Evolutionary conservation across 2,888 invertebrate species (phyloP).

Genomic region (Melangyna quadrimaculata): DNA sequence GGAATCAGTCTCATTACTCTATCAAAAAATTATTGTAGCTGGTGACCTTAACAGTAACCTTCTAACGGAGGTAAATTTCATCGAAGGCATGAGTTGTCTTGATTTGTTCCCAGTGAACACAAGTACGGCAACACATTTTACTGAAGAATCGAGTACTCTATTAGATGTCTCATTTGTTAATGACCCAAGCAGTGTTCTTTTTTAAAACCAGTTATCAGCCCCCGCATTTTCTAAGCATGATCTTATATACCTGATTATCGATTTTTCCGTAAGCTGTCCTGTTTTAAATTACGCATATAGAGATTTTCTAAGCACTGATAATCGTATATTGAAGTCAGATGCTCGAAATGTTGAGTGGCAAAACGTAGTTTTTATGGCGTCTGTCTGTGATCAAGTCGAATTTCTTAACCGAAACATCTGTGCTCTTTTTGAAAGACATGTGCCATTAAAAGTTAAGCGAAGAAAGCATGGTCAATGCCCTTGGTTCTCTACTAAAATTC

Average conservation of each 20-base stretch:
- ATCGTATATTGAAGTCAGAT: too few species aligned
- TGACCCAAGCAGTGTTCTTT: neutral
- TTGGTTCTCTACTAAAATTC: too few species aligned
- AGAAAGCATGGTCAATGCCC: too few species aligned
- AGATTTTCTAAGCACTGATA: too few species aligned
- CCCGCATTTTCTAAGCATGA: neutral
- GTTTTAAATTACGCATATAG: neutral
- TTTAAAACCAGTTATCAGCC: neutral
- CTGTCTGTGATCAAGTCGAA: too few species aligned
- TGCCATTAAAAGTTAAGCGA: too few species aligned
- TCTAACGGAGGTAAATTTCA: neutral
- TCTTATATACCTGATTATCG: neutral
- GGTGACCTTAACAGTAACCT: neutral
- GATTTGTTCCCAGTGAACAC: neutral
- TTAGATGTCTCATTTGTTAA: too few species aligned
- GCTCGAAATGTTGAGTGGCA: too few species aligned
- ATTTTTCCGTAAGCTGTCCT: neutral
- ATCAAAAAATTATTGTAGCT: neutral
- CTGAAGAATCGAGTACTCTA: neutral
- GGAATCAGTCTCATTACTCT: neutral
- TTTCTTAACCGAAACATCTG: too few species aligned
- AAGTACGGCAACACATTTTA: neutral
- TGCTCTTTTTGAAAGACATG: too few species aligned
- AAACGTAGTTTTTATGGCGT: too few species aligned
- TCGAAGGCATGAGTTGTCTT: neutral